Evolutionary conservation across 53 echinoderm and acorn worm genomes (phyloP).

Genomic region (Echinarachnius parma): DNA sequence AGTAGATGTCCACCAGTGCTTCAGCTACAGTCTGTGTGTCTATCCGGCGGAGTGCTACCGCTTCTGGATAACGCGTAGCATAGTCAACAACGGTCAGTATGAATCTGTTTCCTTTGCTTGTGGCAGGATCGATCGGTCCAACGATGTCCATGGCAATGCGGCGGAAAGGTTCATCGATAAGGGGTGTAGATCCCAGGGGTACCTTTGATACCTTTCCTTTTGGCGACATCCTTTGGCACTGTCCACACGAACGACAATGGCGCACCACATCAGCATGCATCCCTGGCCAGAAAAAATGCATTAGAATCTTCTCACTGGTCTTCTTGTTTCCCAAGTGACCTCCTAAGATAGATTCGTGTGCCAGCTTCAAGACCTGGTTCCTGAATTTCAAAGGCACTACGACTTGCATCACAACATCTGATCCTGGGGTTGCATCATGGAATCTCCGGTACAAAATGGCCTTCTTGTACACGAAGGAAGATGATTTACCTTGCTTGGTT

Average conservation of each 20-base stretch:
- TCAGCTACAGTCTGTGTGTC: background rate
- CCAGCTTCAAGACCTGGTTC: constrained; percentile 36
- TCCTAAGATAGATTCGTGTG: too few relatives aligned
- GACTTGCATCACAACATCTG: constrained; percentile 30
- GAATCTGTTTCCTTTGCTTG: constrained; percentile 11
- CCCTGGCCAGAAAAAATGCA: constrained; percentile 12
- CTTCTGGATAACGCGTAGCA: constrained; percentile 23
- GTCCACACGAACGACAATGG: constrained; percentile 30
- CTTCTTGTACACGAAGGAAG: constrained; percentile 4
- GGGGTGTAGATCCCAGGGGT: constrained; percentile 33
- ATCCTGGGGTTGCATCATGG: background rate
- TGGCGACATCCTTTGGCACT: constrained; percentile 18
- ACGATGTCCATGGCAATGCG: constrained; percentile 8
- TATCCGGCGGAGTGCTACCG: too few relatives aligned
- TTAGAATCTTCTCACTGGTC: too few relatives aligned
- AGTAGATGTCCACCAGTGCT: constrained; percentile 6
- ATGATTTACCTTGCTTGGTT: constrained; percentile 6
- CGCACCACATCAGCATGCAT: constrained; percentile 22
- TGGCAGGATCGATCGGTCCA: constrained; percentile 34
- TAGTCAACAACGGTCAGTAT: constrained; percentile 14
- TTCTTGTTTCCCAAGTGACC: too few relatives aligned
- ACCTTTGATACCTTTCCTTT: constrained; percentile 19
- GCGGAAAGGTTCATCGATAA: constrained; percentile 29
- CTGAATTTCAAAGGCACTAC: constrained; percentile 21
- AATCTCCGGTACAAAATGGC: background rate